Percentiles rank a stretch among this genome's conserved stretches.
Evolutionary conservation across 2,113 vertebrate genomes (phyloP).

Genomic region (Toxotes jaculatrix): DNA sequence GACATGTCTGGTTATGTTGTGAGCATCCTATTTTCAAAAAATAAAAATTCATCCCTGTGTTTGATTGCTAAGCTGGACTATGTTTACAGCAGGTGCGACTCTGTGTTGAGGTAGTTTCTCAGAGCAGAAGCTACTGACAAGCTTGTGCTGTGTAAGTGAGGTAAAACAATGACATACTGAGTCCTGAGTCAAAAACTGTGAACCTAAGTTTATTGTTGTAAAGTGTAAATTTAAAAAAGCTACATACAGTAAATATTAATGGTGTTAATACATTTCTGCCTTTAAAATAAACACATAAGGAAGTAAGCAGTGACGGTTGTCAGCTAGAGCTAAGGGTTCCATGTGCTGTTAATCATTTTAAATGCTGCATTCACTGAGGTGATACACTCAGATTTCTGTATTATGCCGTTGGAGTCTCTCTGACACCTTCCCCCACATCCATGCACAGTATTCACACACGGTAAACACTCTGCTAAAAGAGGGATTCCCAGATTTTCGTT

Average conservation of each 20-base stretch:
- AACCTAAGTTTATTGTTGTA: not conserved
- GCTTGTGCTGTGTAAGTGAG: not conserved
- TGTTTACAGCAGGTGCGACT: slow-evolving; percentile 4
- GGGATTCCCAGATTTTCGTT: no score
- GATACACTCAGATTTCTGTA: slow-evolving; percentile 20
- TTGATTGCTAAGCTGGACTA: not conserved
- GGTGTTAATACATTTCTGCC: slow-evolving; percentile 39
- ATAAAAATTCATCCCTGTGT: not conserved
- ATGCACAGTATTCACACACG: not conserved
- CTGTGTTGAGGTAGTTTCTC: not conserved
- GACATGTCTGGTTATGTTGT: not conserved
- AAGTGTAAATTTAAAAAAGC: slow-evolving; percentile 21
- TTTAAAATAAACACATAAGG: slow-evolving; percentile 30
- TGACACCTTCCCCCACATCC: not conserved
- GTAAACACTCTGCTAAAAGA: no score
- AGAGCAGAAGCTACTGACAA: not conserved
- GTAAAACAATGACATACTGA: not conserved
- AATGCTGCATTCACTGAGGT: slow-evolving; percentile 31
- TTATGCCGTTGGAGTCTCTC: slow-evolving; percentile 4
- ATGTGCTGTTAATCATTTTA: slow-evolving; percentile 33
- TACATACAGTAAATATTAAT: not conserved
- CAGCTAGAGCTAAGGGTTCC: slow-evolving; percentile 29
- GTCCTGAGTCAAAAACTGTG: not conserved
- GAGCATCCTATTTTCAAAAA: not conserved
- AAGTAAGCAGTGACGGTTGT: slow-evolving; percentile 5